phyloP scores from a whole-genome alignment of 2,113 vertebrate genomes.

The Caranx melampygus region DNA sequence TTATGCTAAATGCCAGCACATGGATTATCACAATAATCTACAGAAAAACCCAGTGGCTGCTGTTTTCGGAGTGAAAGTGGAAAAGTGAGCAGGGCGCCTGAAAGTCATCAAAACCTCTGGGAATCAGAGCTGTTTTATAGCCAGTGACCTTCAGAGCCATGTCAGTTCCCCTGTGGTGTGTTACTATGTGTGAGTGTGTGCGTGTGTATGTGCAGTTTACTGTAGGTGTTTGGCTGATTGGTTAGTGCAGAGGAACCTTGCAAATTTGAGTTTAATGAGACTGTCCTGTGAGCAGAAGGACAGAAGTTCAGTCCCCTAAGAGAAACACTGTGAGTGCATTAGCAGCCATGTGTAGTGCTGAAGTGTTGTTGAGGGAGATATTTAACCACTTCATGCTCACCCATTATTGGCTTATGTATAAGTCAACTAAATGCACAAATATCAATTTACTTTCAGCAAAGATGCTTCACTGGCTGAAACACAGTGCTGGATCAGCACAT shows the following conservation, averaged over 20 bases:
- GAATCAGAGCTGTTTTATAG: constrained; percentile 48
- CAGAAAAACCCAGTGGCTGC: constrained; percentile 8
- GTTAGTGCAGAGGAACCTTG: constrained; percentile 32
- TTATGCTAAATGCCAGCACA: constrained; percentile 16
- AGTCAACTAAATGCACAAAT: constrained; percentile 2
- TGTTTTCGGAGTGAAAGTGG: constrained; percentile 63
- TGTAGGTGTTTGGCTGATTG: constrained; percentile 40
- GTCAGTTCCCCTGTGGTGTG: constrained; percentile 45
- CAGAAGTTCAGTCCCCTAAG: not conserved
- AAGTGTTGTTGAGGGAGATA: not conserved
- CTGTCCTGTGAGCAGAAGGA: constrained; percentile 26
- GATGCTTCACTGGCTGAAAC: constrained; percentile 27
- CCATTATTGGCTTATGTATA: not conserved
- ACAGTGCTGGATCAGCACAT: constrained; percentile 36
- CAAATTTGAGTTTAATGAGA: constrained; percentile 34
- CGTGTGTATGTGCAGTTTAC: constrained; percentile 24
- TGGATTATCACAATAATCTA: constrained; percentile 57
- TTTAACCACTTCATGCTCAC: not conserved
- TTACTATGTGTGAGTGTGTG: constrained; percentile 33
- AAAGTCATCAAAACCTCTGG: constrained; percentile 68
- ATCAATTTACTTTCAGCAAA: constrained; percentile 26
- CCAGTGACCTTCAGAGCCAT: constrained; percentile 66
- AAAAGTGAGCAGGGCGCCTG: constrained; percentile 59
- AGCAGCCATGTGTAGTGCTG: not conserved
- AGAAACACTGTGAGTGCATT: not conserved